Evolutionary conservation across 2,888 invertebrate species (phyloP), one percentile per base, ranked within the genome.

Genomic region (Microctonus hyperodae): DNA sequence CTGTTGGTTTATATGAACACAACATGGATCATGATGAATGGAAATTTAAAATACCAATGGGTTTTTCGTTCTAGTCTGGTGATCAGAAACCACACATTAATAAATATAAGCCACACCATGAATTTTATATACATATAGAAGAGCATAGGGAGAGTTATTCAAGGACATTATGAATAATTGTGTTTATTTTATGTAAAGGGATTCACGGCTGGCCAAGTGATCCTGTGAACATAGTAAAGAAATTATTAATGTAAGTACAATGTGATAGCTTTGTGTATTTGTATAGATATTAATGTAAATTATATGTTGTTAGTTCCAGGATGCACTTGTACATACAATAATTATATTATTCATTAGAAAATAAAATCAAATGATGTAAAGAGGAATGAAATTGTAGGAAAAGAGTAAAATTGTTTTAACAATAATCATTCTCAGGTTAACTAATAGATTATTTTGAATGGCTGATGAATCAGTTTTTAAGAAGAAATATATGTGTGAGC

Each of bases 21-120:
- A n/a, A n/a, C n/a, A n/a, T n/a, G n/a, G n/a, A n/a, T n/a, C n/a
- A n/a, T 66, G 62, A 62, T 67, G 67, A 69, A 67, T 69, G 69
- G 69, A 69, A 69, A 65, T 69, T 51, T 62, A 63, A n/a, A 67
- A 69, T 69, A 69, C 65, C 65, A 48, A 50, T 67, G 61, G 50
- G 61, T 44, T n/a, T 44, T 44, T 66, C 66, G 68, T 70, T 70
- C 70, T 67, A 69, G 70, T 70, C 70, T 70, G 68, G 66, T 67
- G 61, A 48, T 58, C 64, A 44, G 16, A 44, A 44, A 44, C n/a
- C n/a, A n/a, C 16, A 44, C 44, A 44, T 16, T 5, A 2, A 44
- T 44, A 64, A 62, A 63, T 48, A 33, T 35, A 60, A 64, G 37
- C 31, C 23, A 23, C 20, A 53, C 35, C 23, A 22, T 33, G 61